These are phyloP conservation scores for Caranx ignobilis DNA, from an alignment of 2,113 vertebrate species.

Conservation along the genomic window DNA sequence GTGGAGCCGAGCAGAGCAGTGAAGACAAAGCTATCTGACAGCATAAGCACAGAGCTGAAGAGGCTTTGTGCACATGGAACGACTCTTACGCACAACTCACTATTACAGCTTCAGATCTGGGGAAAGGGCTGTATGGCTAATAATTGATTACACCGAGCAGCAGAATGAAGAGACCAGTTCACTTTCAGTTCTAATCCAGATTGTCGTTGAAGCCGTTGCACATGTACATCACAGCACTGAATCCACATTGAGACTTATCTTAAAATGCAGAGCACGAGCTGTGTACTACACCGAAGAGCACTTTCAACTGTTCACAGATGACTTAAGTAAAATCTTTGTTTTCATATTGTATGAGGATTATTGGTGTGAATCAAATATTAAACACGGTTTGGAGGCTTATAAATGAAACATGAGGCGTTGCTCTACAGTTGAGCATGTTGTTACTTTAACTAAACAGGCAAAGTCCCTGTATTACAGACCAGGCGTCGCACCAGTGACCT, in stretches of 20 bases:
- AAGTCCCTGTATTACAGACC: no score
- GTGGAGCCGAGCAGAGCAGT: neutral
- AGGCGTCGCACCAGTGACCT: neutral
- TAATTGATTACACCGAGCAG: slow-evolving; percentile 22
- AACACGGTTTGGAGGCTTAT: neutral
- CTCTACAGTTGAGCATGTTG: neutral
- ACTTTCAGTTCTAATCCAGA: slow-evolving; percentile 13
- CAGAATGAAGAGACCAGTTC: neutral
- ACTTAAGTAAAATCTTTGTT: slow-evolving; percentile 34
- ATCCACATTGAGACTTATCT: neutral
- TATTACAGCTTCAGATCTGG: slow-evolving; percentile 7
- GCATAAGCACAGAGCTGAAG: neutral
- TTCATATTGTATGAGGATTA: neutral
- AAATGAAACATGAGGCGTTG: neutral
- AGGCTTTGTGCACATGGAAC: neutral
- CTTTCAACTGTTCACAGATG: neutral
- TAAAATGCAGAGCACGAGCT: neutral
- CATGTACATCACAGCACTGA: neutral
- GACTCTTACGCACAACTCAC: neutral
- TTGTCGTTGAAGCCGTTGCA: neutral
- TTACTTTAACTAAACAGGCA: neutral
- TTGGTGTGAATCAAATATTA: neutral
- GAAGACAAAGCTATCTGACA: slow-evolving; percentile 6
- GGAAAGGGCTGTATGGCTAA: neutral
- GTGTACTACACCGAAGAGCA: slow-evolving; percentile 3